Conservation (phyloP, 2,888 invertebrate genomes). For the Ophonus ardosiacus region DNA sequence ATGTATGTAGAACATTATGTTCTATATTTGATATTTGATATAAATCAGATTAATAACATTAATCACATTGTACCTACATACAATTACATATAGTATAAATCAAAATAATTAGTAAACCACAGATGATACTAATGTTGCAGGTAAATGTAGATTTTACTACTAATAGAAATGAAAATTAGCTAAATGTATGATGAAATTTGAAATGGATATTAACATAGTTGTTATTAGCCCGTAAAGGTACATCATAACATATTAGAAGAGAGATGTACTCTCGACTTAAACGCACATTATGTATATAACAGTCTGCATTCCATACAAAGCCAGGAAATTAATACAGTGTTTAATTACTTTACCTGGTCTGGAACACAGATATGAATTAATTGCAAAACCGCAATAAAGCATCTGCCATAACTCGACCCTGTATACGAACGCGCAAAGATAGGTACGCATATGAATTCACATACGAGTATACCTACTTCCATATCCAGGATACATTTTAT, state of each 20-base stretch:
- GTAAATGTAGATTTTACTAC: background rate
- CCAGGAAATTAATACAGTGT: slow-evolving; percentile 48
- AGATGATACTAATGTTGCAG: background rate
- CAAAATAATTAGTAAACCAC: background rate
- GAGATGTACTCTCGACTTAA: background rate
- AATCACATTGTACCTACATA: background rate
- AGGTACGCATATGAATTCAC: background rate
- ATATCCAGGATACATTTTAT: too few relatives aligned
- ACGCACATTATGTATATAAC: background rate
- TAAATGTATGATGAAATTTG: background rate
- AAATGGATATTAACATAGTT: slow-evolving; percentile 2
- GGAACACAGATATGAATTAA: slow-evolving; percentile 15
- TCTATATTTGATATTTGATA: too few relatives aligned
- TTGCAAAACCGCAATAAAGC: slow-evolving; percentile 42
- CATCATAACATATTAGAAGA: slow-evolving; percentile 32
- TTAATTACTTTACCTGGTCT: slow-evolving; percentile 38
- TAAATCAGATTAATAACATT: background rate
- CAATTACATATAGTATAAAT: background rate
- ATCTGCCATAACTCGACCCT: background rate
- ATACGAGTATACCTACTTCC: background rate
- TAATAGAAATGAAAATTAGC: background rate
- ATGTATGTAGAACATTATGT: too few relatives aligned
- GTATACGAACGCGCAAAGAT: background rate
- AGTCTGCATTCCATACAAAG: slow-evolving; percentile 4
- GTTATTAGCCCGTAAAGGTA: slow-evolving; percentile 9